Evolutionary conservation across 1,140 invertebrate species (phyloP), one percentile per base, ranked within the genome.

Genomic region (Eufriesea mexicana): DNA sequence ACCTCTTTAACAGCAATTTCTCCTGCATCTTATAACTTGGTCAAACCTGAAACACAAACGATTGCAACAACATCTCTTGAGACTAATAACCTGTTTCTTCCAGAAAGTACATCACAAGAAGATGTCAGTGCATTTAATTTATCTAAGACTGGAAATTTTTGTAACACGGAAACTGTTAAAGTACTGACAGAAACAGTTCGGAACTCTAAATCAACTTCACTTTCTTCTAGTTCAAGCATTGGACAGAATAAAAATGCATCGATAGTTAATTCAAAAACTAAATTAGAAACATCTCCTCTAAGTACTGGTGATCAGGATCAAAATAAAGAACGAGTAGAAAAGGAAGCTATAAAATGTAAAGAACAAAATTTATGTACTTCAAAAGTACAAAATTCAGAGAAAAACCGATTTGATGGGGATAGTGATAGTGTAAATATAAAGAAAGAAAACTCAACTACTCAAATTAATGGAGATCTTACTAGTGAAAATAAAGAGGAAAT

Each of bases 41-140:
- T 71, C 4, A 91, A 91, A 20, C 51, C 73, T 0, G 90, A 90
- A 20, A 83, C 84, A 0, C 89, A 89, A 61, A 75, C 86, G 0
- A 71, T 90, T 5, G 71, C 76, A 25, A 76, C 84, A 25, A 81
- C 86, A 4, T 85, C 85, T 14, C 88, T 86, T 7, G 87, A 88
- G 20, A 91, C 70, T 70, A 85, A 87, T 25, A 87, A 89, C 20
- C 20, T 89, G 12, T 87, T 89, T 45, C 59, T 91, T 47, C 85
- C 84, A 18, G 90, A 91, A 42, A 87, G 70, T 23, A 45, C 70
- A 55, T 61, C 80, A 2, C 84, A 89, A 42, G 90, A 91, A n/a
- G 91, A 92, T 42, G 61, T 84, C 28, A 92, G 86, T 55, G 89
- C 88, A 18, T 93, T 92, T 59, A 93, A 93, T 84, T 71, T 93